Conservation (phyloP, 2,113 vertebrate genomes). For the Ciconia stormi region DNA sequence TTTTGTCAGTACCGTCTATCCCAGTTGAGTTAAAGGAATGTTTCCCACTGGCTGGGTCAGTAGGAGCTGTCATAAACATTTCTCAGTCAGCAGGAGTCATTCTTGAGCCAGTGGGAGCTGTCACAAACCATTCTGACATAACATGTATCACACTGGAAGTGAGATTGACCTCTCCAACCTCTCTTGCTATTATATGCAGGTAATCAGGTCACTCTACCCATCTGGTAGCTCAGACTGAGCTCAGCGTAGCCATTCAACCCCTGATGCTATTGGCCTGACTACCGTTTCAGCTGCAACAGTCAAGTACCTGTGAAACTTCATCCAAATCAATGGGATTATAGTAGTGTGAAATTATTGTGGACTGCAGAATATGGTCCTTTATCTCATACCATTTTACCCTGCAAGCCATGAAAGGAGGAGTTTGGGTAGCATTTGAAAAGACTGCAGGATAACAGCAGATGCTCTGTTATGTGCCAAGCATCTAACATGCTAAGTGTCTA, state of each 20-base stretch:
- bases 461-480: background rate
- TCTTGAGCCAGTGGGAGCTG: conserved; percentile 56
- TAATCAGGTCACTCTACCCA: conserved; percentile 7
- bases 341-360: background rate
- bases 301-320: background rate
- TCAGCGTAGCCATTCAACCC: background rate
- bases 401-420: background rate
- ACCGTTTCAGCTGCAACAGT: background rate
- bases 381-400: background rate
- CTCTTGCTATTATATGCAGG: background rate
- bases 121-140: conserved; percentile 53
- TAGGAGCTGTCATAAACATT: conserved; percentile 47
- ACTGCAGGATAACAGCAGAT: background rate
- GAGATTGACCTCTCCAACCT: conserved; percentile 32
- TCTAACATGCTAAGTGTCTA: background rate
- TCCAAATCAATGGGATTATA: background rate
- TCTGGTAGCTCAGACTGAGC: background rate
- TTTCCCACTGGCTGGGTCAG: conserved; percentile 40
- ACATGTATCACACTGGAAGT: conserved; percentile 37
- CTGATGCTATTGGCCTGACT: background rate
- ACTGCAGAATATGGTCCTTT: background rate
- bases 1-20: conserved; percentile 13
- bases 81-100: conserved; percentile 60
- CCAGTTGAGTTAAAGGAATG: conserved; percentile 22
- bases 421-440: background rate